A percentile compares a stretch with the other conserved stretches of the same genome.
These are phyloP conservation scores for Betta splendens DNA, from an alignment of 2,797 vertebrate genomes.

Conservation along the genomic window DNA sequence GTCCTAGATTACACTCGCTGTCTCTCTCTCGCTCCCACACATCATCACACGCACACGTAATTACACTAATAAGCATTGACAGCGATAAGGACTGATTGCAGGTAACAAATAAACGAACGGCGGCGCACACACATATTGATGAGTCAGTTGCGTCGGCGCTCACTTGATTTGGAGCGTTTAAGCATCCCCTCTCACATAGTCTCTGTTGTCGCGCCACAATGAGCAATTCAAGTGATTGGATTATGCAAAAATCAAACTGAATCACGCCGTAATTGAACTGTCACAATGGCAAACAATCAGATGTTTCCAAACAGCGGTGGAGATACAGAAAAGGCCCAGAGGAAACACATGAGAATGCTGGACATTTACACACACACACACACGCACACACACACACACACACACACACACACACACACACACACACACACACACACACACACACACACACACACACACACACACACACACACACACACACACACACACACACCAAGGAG, in stretches of 20 bases:
- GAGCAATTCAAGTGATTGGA: conserved; percentile 27
- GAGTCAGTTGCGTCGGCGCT: conserved; percentile 31
- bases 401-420: conserved; percentile 30
- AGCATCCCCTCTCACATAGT: conserved; percentile 20
- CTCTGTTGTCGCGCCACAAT: conserved; percentile 25
- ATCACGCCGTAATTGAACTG: conserved; percentile 19
- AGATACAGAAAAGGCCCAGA: background rate
- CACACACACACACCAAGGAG: conserved; percentile 50
- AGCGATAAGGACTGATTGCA: conserved; percentile 31
- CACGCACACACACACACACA: conserved; percentile 36
- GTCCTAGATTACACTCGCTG: conserved; percentile 49
- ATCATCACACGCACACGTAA: conserved; percentile 7
- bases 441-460: conserved; percentile 42
- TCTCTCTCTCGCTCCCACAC: conserved; percentile 29
- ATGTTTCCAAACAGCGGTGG: conserved; percentile 5
- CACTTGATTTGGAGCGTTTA: conserved; percentile 41
- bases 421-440: conserved; percentile 39
- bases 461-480: conserved; percentile 35
- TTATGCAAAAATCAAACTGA: conserved; percentile 37
- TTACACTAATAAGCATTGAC: conserved; percentile 32
- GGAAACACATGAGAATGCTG: background rate
- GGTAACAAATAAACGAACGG: conserved; percentile 14
- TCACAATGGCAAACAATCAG: conserved; percentile 8
- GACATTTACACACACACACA: conserved; percentile 8
- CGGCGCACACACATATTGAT: conserved; percentile 24